These are phyloP conservation scores for Ceyx margarethae DNA, from an alignment of 2,113 vertebrate species.

Conservation along the genomic window DNA sequence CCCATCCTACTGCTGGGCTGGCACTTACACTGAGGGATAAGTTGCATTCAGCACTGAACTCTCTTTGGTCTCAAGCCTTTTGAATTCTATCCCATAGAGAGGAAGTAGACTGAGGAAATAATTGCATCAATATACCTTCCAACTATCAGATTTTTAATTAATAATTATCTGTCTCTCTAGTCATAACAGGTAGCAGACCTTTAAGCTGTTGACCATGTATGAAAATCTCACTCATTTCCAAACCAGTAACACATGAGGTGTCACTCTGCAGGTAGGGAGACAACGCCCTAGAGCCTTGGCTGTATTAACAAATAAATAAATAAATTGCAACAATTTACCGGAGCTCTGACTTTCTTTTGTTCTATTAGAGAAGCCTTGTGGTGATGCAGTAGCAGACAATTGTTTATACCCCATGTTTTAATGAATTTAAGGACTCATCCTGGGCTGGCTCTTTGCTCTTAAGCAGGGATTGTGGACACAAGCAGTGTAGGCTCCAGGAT, in stretches of 20 bases:
- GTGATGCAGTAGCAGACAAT: not conserved
- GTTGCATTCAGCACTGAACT: fast-evolving
- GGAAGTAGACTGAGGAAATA: not conserved
- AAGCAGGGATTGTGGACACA: not conserved
- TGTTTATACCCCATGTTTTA: not conserved
- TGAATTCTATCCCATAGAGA: not conserved
- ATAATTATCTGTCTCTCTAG: not conserved
- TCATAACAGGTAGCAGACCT: not conserved
- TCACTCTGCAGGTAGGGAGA: not conserved
- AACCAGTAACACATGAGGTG: not conserved
- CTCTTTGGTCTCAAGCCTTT: not conserved
- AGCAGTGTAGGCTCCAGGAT: no score
- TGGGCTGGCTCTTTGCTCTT: not conserved
- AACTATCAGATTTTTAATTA: not conserved
- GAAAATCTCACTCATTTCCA: not conserved
- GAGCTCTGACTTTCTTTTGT: not conserved
- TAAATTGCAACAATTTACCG: not conserved
- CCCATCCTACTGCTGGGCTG: fast-evolving
- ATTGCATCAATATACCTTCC: not conserved
- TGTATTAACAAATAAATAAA: not conserved
- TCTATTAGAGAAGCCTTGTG: not conserved
- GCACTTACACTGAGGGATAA: not conserved
- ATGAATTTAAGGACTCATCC: not conserved
- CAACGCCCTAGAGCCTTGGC: not conserved
- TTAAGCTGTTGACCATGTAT: not conserved